Evolutionary conservation across 1,140 invertebrate genomes (phyloP), one percentile per base, ranked within the genome.

Genomic region (Cotesia chilonis): DNA sequence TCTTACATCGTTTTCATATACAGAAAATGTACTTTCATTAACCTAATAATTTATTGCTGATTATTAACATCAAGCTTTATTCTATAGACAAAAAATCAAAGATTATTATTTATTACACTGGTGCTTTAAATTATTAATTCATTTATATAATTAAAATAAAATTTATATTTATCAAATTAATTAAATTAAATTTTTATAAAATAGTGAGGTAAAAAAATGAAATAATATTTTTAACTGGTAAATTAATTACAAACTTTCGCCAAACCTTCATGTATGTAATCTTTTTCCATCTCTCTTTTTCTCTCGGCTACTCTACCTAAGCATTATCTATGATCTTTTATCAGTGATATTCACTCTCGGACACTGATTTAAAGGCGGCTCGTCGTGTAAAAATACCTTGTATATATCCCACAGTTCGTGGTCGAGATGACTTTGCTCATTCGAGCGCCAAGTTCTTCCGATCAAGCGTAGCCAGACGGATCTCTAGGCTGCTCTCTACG

Each of bases 361-460:
- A 54, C 52, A 55, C 51, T 68, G 17, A 51, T 55, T 68, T 68
- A 68, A 68, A 51, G 66, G 66, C 54, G 47, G 12, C 20, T 51
- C 66, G 14, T 35, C 7, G 10, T 9, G 51, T 47, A 65, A 68
- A 52, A 51, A 37, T 28, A 36, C 7, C 5, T 12, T 7, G 47
- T 12, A 52, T 41, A 17, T 66, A 51, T 59, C 57, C 57, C n/a
- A 41, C 38, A 55, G 51, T 20, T 68, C 66, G 66, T 55, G 7
- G 66, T 51, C 54, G 51, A 36, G 51, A 68, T 68, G 66, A 68
- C 66, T 68, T 28, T 68, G 66, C 66, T 68, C 66, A 68, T 68
- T 68, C 51, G 66, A 68, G 66, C 66, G 66, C 66, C 66, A 68
- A 54, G 66, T 41, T 54, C 28, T 68, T 68, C 66, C 66, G 66